Evolutionary conservation across 2,888 invertebrate genomes (phyloP), one percentile per base, ranked within the genome.

Genomic region (Lomographa bimaculata): DNA sequence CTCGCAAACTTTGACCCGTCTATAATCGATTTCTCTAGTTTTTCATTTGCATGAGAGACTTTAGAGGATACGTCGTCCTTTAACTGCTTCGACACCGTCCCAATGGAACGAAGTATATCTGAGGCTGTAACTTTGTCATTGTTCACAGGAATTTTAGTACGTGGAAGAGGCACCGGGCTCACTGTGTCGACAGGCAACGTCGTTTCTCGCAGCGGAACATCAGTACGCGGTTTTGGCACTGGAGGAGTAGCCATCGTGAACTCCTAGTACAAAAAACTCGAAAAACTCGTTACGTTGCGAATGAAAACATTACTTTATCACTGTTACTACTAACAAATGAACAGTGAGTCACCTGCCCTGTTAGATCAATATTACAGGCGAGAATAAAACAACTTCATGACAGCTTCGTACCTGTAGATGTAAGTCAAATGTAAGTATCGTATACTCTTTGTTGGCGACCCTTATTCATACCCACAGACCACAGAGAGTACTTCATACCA

Each of bases 81-180:
- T 17, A 91, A 64, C 66, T 91, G 91, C 59, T 90, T 91, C 0
- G 91, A 91, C 9, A 89, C 91, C 24, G 86, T 78, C 43, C 90
- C 82, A 21, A 91, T 78, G n/a, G 87, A 90, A 23, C 81, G 80
- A 4, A 90, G 64, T 45, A 89, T 73, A 57, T 81, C 87, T 1
- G 86, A 77, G n/a, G 90, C 79, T 14, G 78, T 60, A 3, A 77
- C 71, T 33, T 72, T 71, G 2, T 84, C 85, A 46, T 58, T 65
- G 36, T 46, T 62, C n/a, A 48, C 41, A 2, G 79, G 69, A 10
- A 77, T 45, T 48, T 75, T 80, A 14, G 80, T 84, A 38, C 91
- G 83, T 12, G 91, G 91, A 14, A 90, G 79, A 6, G 91, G 91
- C 5, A 91, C 79, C 1, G 91, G 91, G 34, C 76, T 83, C 50